These are phyloP conservation scores for Cepaea hortensis DNA, from an alignment of 2,888 invertebrate genomes.

Conservation along the genomic window DNA sequence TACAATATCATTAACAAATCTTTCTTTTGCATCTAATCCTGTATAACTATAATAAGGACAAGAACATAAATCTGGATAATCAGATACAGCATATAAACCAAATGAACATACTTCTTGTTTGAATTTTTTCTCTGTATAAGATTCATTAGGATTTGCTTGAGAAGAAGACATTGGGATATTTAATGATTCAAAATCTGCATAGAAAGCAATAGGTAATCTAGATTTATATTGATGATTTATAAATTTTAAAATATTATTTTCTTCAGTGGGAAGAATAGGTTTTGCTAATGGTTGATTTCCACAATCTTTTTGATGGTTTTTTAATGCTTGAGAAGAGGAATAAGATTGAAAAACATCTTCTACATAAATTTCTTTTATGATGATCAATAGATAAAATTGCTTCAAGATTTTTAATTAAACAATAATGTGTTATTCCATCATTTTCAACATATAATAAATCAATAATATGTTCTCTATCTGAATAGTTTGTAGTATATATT, in stretches of 20 bases:
- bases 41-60: too few species aligned
- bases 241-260: slow-evolving; percentile 8
- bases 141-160: slow-evolving; percentile 19
- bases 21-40: too few species aligned
- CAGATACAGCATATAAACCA: too few species aligned
- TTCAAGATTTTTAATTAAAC: slow-evolving; percentile 2
- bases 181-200: not conserved
- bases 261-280: not conserved
- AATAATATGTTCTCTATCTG: not conserved
- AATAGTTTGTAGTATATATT: not conserved
- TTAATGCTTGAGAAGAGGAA: not conserved
- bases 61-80: too few species aligned
- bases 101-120: too few species aligned
- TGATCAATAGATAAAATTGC: slow-evolving; percentile 12
- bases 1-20: too few species aligned
- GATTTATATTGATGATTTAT: not conserved
- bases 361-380: slow-evolving; percentile 9
- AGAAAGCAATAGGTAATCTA: slow-evolving; percentile 10
- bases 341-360: slow-evolving; percentile 1
- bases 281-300: slow-evolving; percentile 3
- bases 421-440: slow-evolving; percentile 11
- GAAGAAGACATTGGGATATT: not conserved
- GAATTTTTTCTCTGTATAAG: not conserved
- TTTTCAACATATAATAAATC: slow-evolving; percentile 29
- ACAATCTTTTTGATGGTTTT: slow-evolving; percentile 1